These are phyloP conservation scores for Caenorhabditis tropicalis DNA, from an alignment of 1,140 invertebrate genomes.

Conservation along the genomic window DNA sequence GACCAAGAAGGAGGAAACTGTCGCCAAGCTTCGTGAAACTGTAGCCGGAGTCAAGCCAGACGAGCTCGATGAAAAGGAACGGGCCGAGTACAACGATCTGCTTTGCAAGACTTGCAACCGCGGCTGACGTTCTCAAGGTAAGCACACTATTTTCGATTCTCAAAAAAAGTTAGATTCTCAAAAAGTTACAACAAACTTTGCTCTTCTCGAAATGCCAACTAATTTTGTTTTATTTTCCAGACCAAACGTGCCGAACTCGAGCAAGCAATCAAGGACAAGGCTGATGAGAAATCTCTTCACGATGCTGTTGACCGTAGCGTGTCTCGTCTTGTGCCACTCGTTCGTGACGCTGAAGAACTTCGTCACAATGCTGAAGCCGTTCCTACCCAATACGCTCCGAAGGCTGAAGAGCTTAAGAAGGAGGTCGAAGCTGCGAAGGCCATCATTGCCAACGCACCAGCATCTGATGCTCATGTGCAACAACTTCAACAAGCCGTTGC, in stretches of 20 bases:
- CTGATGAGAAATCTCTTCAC: constrained; percentile 35
- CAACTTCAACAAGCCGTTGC: constrained; percentile 32
- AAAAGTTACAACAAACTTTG: no score
- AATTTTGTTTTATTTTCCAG: constrained; percentile 45
- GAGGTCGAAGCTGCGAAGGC: constrained; percentile 38
- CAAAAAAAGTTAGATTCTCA: no score
- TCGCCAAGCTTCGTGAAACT: no score
- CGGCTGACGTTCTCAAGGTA: no score
- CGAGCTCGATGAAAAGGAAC: no score
- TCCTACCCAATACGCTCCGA: constrained; percentile 44
- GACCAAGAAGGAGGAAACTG: no score
- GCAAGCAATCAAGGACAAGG: constrained; percentile 37
- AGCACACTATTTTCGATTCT: no score
- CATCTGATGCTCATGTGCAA: constrained; percentile 43
- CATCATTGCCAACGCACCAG: constrained; percentile 28
- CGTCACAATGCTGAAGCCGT: constrained; percentile 42
- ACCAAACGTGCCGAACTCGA: constrained; percentile 42
- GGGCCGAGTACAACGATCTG: no score
- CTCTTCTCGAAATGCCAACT: no score
- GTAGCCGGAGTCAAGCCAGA: no score
- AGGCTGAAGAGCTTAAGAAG: constrained; percentile 39
- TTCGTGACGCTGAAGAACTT: constrained; percentile 34
- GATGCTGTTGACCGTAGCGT: constrained; percentile 25
- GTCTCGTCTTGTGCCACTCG: constrained; percentile 42
- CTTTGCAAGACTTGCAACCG: no score